Conservation (phyloP, 2,888 invertebrate genomes). For the Cyclophora punctaria region DNA sequence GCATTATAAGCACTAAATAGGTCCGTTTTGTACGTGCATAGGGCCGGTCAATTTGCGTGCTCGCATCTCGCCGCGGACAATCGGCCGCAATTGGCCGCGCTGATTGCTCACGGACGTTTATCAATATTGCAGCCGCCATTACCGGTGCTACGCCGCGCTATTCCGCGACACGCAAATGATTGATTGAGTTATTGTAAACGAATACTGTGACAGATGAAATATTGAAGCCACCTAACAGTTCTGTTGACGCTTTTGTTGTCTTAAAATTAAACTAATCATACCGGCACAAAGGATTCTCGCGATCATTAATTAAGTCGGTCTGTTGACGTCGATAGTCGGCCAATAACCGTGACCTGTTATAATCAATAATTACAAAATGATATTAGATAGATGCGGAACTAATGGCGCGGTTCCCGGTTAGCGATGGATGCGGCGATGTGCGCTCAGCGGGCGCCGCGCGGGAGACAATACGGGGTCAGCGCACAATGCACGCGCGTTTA, state of each 20-base stretch:
- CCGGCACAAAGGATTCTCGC: conserved; percentile 27
- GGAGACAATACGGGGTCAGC: conserved; percentile 60
- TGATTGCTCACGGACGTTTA: conserved; percentile 67
- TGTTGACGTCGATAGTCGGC: conserved; percentile 45
- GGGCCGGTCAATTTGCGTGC: conserved; percentile 55
- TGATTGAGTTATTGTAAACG: conserved; percentile 32
- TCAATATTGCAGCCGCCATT: conserved; percentile 60
- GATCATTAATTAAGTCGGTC: conserved; percentile 55
- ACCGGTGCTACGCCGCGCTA: conserved; percentile 22
- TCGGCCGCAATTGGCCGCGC: conserved; percentile 63
- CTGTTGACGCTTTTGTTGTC: conserved; percentile 40
- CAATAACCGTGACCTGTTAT: conserved; percentile 61
- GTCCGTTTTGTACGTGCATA: conserved; percentile 46
- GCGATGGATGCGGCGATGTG: conserved; percentile 39
- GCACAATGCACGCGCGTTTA: conserved; percentile 67
- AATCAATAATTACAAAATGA: conserved; percentile 70
- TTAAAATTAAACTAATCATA: conserved; percentile 46
- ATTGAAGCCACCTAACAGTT: conserved; percentile 35
- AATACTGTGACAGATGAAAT: conserved; percentile 36
- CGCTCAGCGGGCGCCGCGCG: conserved; percentile 46
- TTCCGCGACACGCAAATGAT: conserved; percentile 17
- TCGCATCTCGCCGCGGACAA: conserved; percentile 65
- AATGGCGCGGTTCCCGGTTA: conserved; percentile 40
- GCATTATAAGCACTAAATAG: conserved; percentile 38
- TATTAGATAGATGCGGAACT: conserved; percentile 60